A percentile compares a stretch with the other conserved stretches of the same genome.
Evolutionary conservation across 2,888 invertebrate species (phyloP).

Genomic region (Eupithecia insigniata): DNA sequence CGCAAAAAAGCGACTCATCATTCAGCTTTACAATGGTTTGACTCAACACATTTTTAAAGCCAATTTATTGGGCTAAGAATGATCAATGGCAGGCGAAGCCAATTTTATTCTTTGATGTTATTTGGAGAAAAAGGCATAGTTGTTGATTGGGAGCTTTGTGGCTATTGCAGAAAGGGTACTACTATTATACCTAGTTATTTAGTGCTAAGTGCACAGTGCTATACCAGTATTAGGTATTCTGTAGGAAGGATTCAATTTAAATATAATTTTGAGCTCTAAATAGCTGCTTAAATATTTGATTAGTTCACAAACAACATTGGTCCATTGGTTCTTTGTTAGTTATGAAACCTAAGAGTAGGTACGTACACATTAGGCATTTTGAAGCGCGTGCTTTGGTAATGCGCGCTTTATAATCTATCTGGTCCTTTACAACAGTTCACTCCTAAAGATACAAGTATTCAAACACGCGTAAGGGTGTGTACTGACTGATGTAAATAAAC

Average conservation of each 20-base stretch:
- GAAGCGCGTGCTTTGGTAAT: too few relatives aligned
- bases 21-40: slow-evolving; percentile 2
- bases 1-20: neutral
- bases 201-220: too few relatives aligned
- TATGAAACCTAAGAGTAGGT: neutral
- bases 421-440: too few relatives aligned
- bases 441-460: too few relatives aligned
- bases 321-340: neutral
- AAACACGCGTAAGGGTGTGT: too few relatives aligned
- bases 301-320: neutral
- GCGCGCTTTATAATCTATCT: too few relatives aligned
- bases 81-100: slow-evolving; percentile 4
- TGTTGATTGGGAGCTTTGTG: neutral
- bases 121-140: neutral
- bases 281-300: neutral
- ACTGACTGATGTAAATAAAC: too few relatives aligned
- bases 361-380: too few relatives aligned
- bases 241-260: neutral
- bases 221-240: too few relatives aligned
- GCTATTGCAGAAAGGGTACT: too few relatives aligned
- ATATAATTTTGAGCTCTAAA: neutral
- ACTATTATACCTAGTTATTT: too few relatives aligned
- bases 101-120: slow-evolving; percentile 11
- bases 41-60: slow-evolving; percentile 2
- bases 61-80: slow-evolving; percentile 15